Evolutionary conservation across 2,888 invertebrate genomes (phyloP).

Genomic region (Branchipolynoe longqiensis): DNA sequence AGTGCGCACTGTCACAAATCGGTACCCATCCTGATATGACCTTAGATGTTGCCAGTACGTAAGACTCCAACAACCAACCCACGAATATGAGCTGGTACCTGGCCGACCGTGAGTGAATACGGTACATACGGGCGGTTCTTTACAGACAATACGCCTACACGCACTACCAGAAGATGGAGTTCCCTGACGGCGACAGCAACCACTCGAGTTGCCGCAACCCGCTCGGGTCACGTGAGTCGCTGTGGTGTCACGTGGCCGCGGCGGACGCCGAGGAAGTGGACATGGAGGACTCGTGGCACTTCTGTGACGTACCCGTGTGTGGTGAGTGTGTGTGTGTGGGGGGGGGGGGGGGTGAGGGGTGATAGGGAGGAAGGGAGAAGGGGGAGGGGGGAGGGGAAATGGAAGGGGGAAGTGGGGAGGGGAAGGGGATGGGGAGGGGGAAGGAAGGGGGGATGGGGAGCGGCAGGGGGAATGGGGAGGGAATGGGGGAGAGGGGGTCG

Average conservation of each 20-base stretch:
- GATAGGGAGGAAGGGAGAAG: neutral
- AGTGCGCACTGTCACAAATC: no score
- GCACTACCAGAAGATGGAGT: conserved; percentile 3
- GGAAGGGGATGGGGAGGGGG: neutral
- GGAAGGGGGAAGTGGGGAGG: neutral
- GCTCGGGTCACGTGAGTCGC: conserved; percentile 3
- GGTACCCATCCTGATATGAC: no score
- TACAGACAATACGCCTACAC: conserved; percentile 12
- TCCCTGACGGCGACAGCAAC: neutral
- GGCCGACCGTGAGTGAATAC: neutral
- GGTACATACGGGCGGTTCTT: neutral
- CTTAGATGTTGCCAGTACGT: no score
- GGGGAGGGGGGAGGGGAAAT: neutral
- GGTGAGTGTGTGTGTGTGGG: neutral
- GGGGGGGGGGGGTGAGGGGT: neutral
- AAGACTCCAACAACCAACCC: no score
- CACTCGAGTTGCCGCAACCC: conserved; percentile 25
- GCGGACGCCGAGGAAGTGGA: conserved; percentile 12
- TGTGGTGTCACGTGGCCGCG: conserved; percentile 32
- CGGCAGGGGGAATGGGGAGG: neutral
- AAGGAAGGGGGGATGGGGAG: neutral
- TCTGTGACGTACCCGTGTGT: conserved; percentile 43
- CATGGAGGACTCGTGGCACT: conserved; percentile 32
- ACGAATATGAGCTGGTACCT: neutral
- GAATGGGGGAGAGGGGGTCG: neutral